Evolutionary conservation across 2,888 invertebrate genomes (phyloP).

Genomic region (Andrena camellia): DNA sequence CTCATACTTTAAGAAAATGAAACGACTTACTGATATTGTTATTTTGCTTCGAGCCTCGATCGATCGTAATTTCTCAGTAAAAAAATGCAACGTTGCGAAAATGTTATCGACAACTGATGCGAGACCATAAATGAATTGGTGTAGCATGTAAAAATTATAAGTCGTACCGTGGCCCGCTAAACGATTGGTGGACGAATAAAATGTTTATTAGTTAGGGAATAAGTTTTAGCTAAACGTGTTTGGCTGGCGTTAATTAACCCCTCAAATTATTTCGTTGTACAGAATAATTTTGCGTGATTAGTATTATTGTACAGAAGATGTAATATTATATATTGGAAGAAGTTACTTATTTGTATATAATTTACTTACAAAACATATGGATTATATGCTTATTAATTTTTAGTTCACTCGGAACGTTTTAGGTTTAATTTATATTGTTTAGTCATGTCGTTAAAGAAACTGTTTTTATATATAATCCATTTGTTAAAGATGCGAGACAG

Average conservation of each 20-base stretch:
- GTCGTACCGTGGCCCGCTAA: conserved; percentile 71
- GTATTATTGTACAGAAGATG: conserved; percentile 66
- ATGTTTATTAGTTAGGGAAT: conserved; percentile 59
- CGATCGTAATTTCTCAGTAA: conserved; percentile 48
- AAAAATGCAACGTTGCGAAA: conserved; percentile 40
- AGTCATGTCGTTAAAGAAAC: conserved; percentile 51
- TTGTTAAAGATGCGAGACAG: conserved; percentile 24
- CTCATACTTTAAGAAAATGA: not conserved
- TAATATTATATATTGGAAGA: conserved; percentile 64
- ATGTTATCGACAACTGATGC: conserved; percentile 40
- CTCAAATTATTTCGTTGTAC: conserved; percentile 68
- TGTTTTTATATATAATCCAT: conserved; percentile 48
- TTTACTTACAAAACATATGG: conserved; percentile 65
- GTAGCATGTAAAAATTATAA: conserved; percentile 50
- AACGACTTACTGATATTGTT: conserved; percentile 16
- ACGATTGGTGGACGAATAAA: conserved; percentile 68
- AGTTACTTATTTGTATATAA: conserved; percentile 74
- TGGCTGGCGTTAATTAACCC: conserved; percentile 56
- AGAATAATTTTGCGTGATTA: conserved; percentile 60
- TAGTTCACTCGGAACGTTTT: conserved; percentile 55
- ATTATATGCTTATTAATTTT: conserved; percentile 62
- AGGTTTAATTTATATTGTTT: conserved; percentile 55
- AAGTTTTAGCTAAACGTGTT: conserved; percentile 39
- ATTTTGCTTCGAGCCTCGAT: conserved; percentile 66
- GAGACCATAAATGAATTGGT: conserved; percentile 72